Conservation (phyloP, 2,797 vertebrate species). For the Characodon lateralis region DNA sequence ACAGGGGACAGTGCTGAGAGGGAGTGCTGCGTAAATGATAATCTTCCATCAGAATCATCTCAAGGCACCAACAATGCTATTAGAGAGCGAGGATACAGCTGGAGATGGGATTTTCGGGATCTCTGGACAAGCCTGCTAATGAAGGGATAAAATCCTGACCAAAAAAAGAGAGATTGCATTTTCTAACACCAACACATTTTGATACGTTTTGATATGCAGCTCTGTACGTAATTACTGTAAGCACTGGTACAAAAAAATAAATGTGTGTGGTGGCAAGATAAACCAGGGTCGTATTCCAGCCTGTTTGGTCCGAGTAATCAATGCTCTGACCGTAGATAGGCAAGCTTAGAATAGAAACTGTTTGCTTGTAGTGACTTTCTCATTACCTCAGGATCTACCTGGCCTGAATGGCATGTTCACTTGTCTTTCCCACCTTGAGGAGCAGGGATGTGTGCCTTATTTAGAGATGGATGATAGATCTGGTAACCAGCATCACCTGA, state of each 20-base stretch:
- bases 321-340: background rate
- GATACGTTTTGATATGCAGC: constrained; percentile 1
- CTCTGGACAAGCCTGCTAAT: constrained; percentile 46
- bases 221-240: background rate
- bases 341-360: background rate
- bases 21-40: constrained; percentile 71
- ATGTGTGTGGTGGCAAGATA: background rate
- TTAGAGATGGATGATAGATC: background rate
- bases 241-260: background rate
- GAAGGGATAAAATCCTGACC: background rate
- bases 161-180: constrained; percentile 21
- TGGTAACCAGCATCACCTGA: background rate
- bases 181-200: constrained; percentile 41
- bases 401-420: background rate
- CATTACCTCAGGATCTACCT: background rate
- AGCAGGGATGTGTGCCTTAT: background rate
- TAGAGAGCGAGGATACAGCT: constrained; percentile 67
- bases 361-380: background rate
- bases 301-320: background rate
- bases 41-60: constrained; percentile 77
- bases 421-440: background rate
- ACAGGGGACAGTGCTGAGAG: constrained; percentile 71
- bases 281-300: background rate
- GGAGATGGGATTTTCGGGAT: constrained; percentile 69
- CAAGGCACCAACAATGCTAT: constrained; percentile 59